Evolutionary conservation across 2,888 invertebrate genomes (phyloP).

Genomic region (Zele albiditarsus): DNA sequence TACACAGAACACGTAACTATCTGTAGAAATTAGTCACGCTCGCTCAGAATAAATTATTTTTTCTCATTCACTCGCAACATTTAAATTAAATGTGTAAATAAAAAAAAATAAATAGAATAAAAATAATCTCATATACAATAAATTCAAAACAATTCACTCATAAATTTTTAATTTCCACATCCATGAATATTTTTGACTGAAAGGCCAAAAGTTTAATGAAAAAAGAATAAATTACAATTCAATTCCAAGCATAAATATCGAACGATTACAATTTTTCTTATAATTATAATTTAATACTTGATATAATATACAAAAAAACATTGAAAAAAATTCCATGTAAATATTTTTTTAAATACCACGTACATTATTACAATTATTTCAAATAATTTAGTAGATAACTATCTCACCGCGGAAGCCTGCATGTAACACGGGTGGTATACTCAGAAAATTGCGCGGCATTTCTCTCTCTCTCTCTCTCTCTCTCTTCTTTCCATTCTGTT

Average conservation of each 20-base stretch:
- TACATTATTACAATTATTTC: neutral
- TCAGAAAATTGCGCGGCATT: slow-evolving; percentile 56
- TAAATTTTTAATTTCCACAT: no score
- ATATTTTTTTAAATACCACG: neutral
- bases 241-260: no score
- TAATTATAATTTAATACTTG: no score
- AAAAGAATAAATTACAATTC: no score
- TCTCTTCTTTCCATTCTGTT: neutral
- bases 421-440: slow-evolving; percentile 45
- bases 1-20: slow-evolving; percentile 13
- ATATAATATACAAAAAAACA: neutral
- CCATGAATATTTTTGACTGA: neutral
- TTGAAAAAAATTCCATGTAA: neutral
- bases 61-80: neutral
- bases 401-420: slow-evolving; percentile 28
- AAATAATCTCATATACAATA: neutral
- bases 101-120: neutral
- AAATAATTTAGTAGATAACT: slow-evolving; percentile 13
- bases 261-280: no score
- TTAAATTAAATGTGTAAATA: neutral
- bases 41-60: slow-evolving; percentile 28
- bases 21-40: slow-evolving; percentile 37
- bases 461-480: slow-evolving; percentile 33
- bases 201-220: no score
- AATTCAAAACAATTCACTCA: neutral